Evolutionary conservation across 2,888 invertebrate species (phyloP).

Genomic region (Micoletzkya japonica): DNA sequence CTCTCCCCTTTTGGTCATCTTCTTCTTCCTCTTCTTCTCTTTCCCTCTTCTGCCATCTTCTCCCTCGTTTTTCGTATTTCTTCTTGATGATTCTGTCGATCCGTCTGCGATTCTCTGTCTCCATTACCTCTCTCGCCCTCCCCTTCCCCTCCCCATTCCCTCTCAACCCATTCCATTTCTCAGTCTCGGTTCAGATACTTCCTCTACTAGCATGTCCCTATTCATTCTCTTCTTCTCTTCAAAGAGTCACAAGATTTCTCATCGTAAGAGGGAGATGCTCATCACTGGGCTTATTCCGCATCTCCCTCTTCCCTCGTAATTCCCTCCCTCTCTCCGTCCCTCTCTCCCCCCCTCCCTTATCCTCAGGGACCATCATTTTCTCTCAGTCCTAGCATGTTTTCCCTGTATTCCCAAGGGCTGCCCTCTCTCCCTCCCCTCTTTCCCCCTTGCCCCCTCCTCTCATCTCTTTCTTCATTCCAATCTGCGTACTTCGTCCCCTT

Average conservation of each 20-base stretch:
- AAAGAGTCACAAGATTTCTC: no score
- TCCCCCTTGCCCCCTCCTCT: background rate
- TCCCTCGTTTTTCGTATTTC: background rate
- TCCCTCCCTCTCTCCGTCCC: no score
- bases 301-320: no score
- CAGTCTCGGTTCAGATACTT: background rate
- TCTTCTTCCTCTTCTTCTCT: background rate
- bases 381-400: no score
- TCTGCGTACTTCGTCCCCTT: background rate
- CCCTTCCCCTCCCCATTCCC: background rate
- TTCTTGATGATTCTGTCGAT: background rate
- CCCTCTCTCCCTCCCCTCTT: constrained; percentile 6
- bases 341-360: no score
- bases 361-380: no score
- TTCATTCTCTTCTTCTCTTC: background rate
- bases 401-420: background rate
- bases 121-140: background rate
- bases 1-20: background rate
- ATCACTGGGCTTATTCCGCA: no score
- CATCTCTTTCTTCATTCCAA: background rate
- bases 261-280: no score
- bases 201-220: background rate
- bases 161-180: background rate
- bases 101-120: background rate
- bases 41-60: background rate